phyloP scores from a whole-genome alignment of 2,888 invertebrate species.

The Mayetiola destructor region DNA sequence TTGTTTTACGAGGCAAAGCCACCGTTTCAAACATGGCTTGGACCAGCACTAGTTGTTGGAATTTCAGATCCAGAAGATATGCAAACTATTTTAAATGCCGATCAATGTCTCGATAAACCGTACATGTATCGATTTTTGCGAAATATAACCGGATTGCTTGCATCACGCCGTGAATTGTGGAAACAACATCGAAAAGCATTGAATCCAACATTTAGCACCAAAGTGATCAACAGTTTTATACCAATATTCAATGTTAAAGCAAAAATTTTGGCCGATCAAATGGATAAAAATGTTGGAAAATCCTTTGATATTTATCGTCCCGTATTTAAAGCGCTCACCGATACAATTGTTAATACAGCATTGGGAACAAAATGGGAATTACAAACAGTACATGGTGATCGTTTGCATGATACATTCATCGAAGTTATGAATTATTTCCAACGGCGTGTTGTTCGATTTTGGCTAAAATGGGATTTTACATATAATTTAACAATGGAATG shows the following conservation, averaged over 20 bases:
- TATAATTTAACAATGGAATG: not conserved
- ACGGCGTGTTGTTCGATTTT: not conserved
- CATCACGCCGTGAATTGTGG: constrained; percentile 17
- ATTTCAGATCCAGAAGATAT: constrained; percentile 2
- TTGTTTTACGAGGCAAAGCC: not conserved
- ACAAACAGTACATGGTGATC: not conserved
- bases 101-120: constrained; percentile 6
- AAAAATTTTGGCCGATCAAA: constrained; percentile 8
- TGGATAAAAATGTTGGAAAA: constrained; percentile 4
- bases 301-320: not conserved
- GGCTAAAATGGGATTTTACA: not conserved
- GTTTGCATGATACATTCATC: not conserved
- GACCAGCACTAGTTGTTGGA: not conserved
- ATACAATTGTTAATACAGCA: not conserved
- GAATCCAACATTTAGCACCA: constrained; percentile 22
- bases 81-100: not conserved
- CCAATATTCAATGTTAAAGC: constrained; percentile 20
- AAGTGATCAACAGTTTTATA: constrained; percentile 21
- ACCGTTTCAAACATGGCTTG: not conserved
- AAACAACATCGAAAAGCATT: constrained; percentile 21
- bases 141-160: not conserved
- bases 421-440: constrained; percentile 1
- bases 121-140: not conserved
- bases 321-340: not conserved
- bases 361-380: constrained; percentile 3